Evolutionary conservation across 1,140 invertebrate genomes (phyloP).

Genomic region (Polyergus mexicanus): DNA sequence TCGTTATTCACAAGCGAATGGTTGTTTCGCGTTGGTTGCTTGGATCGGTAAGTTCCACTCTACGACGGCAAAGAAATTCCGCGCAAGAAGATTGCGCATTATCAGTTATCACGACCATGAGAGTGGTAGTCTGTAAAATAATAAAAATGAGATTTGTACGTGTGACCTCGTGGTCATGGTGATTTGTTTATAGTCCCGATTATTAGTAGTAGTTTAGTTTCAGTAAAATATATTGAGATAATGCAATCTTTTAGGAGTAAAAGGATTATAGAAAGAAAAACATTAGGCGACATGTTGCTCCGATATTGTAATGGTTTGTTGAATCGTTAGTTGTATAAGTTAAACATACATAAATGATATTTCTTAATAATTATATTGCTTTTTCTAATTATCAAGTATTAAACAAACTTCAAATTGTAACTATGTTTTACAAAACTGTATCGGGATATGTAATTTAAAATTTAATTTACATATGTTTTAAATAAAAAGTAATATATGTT

Average conservation of each 20-base stretch:
- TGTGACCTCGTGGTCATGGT: neutral
- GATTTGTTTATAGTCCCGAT: neutral
- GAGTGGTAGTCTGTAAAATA: constrained; percentile 1
- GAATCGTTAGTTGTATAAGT: neutral
- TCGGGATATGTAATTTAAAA: too few species aligned
- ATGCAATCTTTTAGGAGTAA: neutral
- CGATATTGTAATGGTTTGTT: neutral
- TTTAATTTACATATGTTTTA: too few species aligned
- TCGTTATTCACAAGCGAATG: neutral
- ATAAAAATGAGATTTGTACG: neutral
- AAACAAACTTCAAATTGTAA: neutral
- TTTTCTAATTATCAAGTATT: neutral
- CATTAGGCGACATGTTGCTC: neutral
- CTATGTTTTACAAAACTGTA: too few species aligned
- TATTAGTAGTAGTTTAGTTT: neutral
- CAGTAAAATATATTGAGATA: neutral
- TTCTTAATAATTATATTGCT: neutral
- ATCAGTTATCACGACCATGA: constrained; percentile 13
- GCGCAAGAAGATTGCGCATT: constrained; percentile 1
- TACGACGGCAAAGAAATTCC: neutral
- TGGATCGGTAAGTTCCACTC: neutral
- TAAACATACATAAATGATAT: neutral
- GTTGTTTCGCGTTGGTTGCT: constrained; percentile 4
- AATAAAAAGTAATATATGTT: too few species aligned
- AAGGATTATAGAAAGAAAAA: neutral